A percentile compares a stretch with the other conserved stretches of the same genome.
These are phyloP conservation scores for Nyctibius grandis DNA, from an alignment of 2,797 vertebrate species.

Conservation along the genomic window DNA sequence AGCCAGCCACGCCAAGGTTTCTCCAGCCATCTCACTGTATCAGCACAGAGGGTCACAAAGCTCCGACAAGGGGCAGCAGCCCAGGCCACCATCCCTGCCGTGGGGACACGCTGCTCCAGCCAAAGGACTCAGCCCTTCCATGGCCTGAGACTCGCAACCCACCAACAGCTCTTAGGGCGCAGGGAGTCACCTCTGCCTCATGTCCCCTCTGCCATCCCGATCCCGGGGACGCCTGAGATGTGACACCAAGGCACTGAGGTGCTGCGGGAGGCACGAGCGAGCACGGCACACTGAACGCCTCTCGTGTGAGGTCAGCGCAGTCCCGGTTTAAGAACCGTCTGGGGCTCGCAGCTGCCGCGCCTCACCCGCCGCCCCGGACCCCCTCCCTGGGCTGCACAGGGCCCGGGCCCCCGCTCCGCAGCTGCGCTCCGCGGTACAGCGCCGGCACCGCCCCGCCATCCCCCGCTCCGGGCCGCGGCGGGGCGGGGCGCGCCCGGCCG, in stretches of 20 bases:
- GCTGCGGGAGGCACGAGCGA: neutral
- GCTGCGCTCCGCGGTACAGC: fast-evolving
- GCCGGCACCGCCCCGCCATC: neutral
- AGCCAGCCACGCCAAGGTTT: fast-evolving
- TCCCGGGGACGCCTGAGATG: fast-evolving
- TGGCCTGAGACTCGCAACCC: fast-evolving
- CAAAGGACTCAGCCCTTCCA: neutral
- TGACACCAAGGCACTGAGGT: fast-evolving
- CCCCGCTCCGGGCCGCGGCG: no score
- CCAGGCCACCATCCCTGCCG: fast-evolving
- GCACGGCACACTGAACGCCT: neutral
- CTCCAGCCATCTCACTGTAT: fast-evolving
- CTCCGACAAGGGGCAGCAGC: neutral
- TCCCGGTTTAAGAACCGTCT: fast-evolving
- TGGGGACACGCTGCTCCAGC: neutral
- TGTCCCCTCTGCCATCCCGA: fast-evolving
- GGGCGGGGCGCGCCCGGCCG: neutral
- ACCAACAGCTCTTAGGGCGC: fast-evolving
- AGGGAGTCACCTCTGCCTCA: fast-evolving
- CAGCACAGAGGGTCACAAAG: neutral
- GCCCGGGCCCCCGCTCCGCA: fast-evolving
- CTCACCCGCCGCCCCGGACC: fast-evolving
- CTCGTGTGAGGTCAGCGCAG: fast-evolving
- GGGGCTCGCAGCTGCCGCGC: fast-evolving
- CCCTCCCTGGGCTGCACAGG: fast-evolving